Conservation (phyloP, 2,113 vertebrate species). For the Xiphophorus hellerii region DNA sequence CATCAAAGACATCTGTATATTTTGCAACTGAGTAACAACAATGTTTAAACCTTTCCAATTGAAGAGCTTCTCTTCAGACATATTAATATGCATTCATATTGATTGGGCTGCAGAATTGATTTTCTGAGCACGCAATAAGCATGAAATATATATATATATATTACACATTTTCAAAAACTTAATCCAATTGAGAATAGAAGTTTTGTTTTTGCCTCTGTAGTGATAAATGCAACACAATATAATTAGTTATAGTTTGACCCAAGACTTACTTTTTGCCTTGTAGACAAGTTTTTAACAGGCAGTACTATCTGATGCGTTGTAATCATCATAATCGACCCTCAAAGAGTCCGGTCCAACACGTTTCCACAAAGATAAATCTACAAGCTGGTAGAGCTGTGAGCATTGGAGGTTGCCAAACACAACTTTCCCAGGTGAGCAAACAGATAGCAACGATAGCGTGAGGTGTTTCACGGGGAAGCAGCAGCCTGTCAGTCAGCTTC, state of each 20-base stretch:
- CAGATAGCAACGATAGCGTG: constrained; percentile 37
- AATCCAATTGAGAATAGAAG: not conserved
- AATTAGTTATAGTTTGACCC: not conserved
- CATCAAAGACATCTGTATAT: not conserved
- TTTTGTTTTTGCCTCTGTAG: not conserved
- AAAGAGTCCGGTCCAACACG: constrained; percentile 27
- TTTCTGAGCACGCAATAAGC: not conserved
- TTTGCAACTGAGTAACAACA: not conserved
- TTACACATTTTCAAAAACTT: not conserved
- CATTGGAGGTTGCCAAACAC: constrained; percentile 27
- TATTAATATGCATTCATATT: not conserved
- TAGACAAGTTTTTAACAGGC: not conserved
- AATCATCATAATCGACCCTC: constrained; percentile 1
- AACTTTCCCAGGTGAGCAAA: constrained; percentile 40
- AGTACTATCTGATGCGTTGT: not conserved
- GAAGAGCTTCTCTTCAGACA: not conserved
- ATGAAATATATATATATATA: too few relatives aligned
- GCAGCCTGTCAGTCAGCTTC: constrained; percentile 32
- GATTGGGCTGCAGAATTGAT: not conserved
- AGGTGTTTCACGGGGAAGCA: constrained; percentile 17
- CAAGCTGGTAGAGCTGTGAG: constrained; percentile 23
- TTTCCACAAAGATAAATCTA: constrained; percentile 50
- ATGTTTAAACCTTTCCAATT: not conserved
- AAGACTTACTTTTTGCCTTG: not conserved
- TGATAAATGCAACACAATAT: not conserved